Base-by-base conservation (phyloP, 1,140 invertebrate species). In the Drosophila albomicans region DNA sequence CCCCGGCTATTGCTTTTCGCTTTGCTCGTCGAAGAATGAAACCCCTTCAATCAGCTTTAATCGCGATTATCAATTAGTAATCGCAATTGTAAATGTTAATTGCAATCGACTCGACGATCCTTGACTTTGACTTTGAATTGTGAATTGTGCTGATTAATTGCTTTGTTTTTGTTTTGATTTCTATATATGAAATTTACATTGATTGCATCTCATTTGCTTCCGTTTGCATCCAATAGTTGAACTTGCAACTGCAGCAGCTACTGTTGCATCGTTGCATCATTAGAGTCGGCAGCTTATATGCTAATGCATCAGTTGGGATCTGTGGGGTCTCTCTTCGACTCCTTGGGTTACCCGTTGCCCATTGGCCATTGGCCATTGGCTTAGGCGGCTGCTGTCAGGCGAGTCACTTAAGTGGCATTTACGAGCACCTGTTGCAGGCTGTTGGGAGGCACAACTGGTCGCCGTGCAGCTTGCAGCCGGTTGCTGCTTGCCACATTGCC, bases 361-460 rank as follows among this genome's bases (percentile, higher is more conserved):
- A 41, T 8, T 28, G 49, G 41, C 38, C 52, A 41, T 8, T 28
- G 49, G 41, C 38, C 66, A 64, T 32, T 32, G 64, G 45, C 51
- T 48, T 38, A 38, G 35, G 45, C 51, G 57, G 48, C 80, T 71
- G 71, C 81, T 85, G 81, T 86, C 82, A 85, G 63, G 57, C 48
- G 20, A 48, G 73, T 81, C 64, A 80, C 71, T 88, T 84, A 82
- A 75, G 66, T 87, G 84, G 80, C 84, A 84, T 88, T 77, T 88
- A 82, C 77, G 78, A 63, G 84, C 84, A 88, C 80, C 85, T 88
- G 84, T 71, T 85, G 35, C 8, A 38, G 20, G 20, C 20, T 25
- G 80, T 43, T 20, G 54, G 45, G 32, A 73, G 64, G 59, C 65
- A 75, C 51, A 15, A 30, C 51, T 35, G 25, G 30, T 51, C n/a